Conservation (phyloP, 64 coral and sea anemone genomes). For the Cladopsammia gracilis region DNA sequence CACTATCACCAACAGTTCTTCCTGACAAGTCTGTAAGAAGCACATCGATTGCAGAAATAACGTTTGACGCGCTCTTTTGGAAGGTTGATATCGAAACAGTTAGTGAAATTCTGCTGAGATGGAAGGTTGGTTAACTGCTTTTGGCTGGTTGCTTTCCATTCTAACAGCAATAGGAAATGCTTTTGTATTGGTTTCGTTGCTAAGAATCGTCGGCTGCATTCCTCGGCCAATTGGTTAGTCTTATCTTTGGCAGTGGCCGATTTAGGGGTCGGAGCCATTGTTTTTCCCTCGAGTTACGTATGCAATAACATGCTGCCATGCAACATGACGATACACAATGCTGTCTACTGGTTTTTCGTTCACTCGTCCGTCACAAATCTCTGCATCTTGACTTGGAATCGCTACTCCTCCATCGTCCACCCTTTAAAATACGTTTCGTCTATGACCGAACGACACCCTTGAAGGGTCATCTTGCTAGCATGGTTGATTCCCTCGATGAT, state of each 20-base stretch:
- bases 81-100: too few relatives aligned
- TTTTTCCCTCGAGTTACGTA: not conserved
- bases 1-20: too few relatives aligned
- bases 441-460: not conserved
- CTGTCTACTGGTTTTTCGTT: not conserved
- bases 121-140: too few relatives aligned
- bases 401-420: not conserved
- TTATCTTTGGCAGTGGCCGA: not conserved
- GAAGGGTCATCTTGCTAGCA: not conserved
- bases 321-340: not conserved
- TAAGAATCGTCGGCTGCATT: not conserved
- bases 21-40: too few relatives aligned
- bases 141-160: not conserved
- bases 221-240: not conserved
- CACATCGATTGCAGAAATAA: too few relatives aligned
- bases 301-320: not conserved
- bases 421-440: not conserved
- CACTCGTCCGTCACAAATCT: slow-evolving; percentile 16
- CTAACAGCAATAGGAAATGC: not conserved
- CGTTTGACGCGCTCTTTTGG: too few relatives aligned
- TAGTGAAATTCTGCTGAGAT: too few relatives aligned
- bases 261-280: not conserved
- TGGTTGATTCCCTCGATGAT: not conserved
- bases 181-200: not conserved
- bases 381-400: slow-evolving; percentile 5